Evolutionary conservation across 2,888 invertebrate genomes (phyloP).

Genomic region (Macaria liturata): DNA sequence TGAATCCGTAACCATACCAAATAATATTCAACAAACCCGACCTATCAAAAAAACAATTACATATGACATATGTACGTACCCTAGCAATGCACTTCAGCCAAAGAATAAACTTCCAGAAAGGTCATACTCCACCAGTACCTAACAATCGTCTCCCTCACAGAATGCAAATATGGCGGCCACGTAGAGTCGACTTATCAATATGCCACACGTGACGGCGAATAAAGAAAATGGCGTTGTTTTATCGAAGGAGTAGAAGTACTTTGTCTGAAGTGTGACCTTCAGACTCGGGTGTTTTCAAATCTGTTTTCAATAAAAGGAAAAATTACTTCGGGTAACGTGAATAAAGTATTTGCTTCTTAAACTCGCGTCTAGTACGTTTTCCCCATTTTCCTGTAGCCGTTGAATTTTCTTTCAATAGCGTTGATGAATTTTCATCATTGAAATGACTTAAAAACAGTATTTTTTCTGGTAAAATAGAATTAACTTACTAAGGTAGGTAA

Average conservation of each 20-base stretch:
- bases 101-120: constrained; percentile 26
- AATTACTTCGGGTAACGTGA: constrained; percentile 11
- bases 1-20: too few species aligned
- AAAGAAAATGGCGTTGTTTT: constrained; percentile 50
- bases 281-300: constrained; percentile 19
- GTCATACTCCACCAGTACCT: constrained; percentile 25
- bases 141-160: constrained; percentile 43
- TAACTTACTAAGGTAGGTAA: too few species aligned
- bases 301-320: constrained; percentile 18
- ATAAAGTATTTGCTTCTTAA: constrained; percentile 3
- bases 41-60: too few species aligned
- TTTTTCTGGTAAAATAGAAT: too few species aligned
- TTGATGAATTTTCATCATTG: too few species aligned
- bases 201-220: constrained; percentile 59
- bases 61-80: too few species aligned
- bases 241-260: constrained; percentile 29
- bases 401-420: too few species aligned
- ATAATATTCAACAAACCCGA: too few species aligned
- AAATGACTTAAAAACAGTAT: too few species aligned
- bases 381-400: too few species aligned
- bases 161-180: constrained; percentile 64
- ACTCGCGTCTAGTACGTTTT: background rate
- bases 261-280: constrained; percentile 31
- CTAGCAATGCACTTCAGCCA: too few species aligned
- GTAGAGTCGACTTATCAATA: constrained; percentile 70